Conservation (phyloP, 2,888 invertebrate genomes). For the Physocephala rufipes region DNA sequence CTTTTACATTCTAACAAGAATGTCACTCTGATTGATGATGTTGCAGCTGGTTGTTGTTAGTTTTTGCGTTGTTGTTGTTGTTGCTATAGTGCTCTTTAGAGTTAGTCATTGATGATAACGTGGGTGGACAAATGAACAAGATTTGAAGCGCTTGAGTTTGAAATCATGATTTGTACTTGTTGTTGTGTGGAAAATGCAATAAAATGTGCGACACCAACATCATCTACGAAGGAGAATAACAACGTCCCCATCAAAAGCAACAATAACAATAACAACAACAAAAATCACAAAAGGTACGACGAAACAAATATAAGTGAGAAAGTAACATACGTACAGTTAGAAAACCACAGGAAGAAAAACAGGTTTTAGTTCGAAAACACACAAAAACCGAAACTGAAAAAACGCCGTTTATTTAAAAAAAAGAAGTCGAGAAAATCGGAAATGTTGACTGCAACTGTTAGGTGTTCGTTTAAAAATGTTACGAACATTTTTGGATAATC, state of each 20-base stretch:
- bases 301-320: too few species aligned
- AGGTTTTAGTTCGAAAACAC: too few species aligned
- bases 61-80: slow-evolving; percentile 7
- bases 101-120: background rate
- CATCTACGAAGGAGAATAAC: background rate
- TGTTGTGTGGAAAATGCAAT: background rate
- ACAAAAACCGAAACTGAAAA: too few species aligned
- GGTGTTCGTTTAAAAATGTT: slow-evolving; percentile 6
- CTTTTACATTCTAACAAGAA: background rate
- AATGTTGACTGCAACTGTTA: slow-evolving; percentile 11
- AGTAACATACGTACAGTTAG: too few species aligned
- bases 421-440: too few species aligned
- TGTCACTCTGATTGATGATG: background rate
- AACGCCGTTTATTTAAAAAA: too few species aligned
- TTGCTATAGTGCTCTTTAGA: background rate
- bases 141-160: slow-evolving; percentile 23
- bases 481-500: background rate
- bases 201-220: background rate
- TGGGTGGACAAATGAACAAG: slow-evolving; percentile 35
- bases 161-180: slow-evolving; percentile 18
- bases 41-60: background rate
- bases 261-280: slow-evolving; percentile 5
- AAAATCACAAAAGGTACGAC: background rate
- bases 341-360: too few species aligned
- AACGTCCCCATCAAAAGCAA: background rate